Conservation (phyloP, 2,113 vertebrate genomes). For the Bolborhynchus lineola region DNA sequence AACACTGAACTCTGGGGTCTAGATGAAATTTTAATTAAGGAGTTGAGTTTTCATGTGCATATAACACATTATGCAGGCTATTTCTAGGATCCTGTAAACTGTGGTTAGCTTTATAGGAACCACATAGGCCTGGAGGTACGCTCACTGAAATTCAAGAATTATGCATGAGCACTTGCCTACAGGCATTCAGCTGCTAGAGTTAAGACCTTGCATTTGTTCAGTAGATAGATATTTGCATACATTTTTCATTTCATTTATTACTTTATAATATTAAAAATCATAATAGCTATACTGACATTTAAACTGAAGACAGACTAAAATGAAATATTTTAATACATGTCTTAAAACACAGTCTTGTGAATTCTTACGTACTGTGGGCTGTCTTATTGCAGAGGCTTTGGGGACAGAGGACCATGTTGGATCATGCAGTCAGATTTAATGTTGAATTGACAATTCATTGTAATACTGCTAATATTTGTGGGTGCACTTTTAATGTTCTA, state of each 20-base stretch:
- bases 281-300: background rate
- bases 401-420: rapidly evolving
- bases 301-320: background rate
- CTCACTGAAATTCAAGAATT: background rate
- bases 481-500: background rate
- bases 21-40: background rate
- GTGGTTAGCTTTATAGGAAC: background rate
- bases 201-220: background rate
- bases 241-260: background rate
- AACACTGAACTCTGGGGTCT: background rate
- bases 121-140: background rate
- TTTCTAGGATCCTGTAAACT: background rate
- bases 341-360: background rate
- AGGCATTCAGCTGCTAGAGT: background rate
- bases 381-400: background rate
- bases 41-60: background rate
- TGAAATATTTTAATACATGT: background rate
- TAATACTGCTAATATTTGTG: background rate
- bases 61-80: background rate
- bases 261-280: background rate
- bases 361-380: background rate
- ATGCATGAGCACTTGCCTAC: background rate
- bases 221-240: background rate
- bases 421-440: background rate
- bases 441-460: background rate